Evolutionary conservation across 64 coral and sea anemone species (phyloP).

Genomic region (Orbicella faveolata): DNA sequence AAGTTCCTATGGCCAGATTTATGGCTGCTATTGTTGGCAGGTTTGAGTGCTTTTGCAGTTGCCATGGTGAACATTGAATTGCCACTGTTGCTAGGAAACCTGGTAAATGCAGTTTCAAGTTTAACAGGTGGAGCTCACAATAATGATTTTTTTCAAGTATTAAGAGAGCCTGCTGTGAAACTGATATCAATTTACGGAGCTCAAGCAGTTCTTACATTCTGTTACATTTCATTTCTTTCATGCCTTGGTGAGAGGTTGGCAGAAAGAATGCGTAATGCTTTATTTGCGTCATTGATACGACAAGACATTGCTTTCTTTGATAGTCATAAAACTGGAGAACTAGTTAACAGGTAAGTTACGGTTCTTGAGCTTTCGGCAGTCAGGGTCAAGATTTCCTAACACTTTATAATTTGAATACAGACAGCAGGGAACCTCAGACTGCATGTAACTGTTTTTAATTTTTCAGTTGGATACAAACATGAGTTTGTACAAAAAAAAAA

Average conservation of each 20-base stretch:
- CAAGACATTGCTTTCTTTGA: conserved; percentile 99
- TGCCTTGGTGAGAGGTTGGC: conserved; percentile 94
- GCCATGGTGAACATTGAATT: conserved; percentile 85
- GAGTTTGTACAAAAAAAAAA: no score
- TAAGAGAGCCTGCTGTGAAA: conserved; percentile 72
- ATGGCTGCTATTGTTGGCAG: conserved; percentile 88
- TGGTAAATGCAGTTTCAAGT: conserved; percentile 91
- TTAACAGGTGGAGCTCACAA: conserved; percentile 59
- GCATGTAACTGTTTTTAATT: no score
- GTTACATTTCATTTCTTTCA: conserved; percentile 88
- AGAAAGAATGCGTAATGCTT: conserved; percentile 78
- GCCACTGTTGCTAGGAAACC: conserved; percentile 81
- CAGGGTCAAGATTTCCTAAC: no score
- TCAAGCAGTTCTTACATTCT: conserved; percentile 84
- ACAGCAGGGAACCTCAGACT: no score
- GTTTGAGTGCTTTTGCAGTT: conserved; percentile 93
- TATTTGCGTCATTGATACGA: conserved; percentile 85
- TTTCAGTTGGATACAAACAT: no score
- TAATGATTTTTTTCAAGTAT: conserved; percentile 66
- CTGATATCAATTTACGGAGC: conserved; percentile 79
- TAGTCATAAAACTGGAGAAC: conserved; percentile 91
- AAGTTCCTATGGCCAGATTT: conserved; percentile 90
- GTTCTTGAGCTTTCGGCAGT: no score
- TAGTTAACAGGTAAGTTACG: conserved; percentile 80
- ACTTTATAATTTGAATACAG: no score